These are phyloP conservation scores for Notolepis coatsorum DNA, from an alignment of 2,797 vertebrate species.

Conservation along the genomic window DNA sequence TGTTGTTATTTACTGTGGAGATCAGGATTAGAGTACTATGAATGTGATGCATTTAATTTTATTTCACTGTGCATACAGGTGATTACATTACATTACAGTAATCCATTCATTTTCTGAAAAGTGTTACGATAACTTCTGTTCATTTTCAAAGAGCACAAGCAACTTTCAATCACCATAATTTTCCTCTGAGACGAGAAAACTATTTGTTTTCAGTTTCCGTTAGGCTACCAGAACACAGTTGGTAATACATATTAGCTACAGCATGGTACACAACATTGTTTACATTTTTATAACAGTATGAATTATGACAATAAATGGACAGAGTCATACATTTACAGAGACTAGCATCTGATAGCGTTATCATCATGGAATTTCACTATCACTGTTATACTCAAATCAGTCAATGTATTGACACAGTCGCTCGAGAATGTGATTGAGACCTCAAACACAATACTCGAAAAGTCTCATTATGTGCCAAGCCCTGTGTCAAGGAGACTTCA, in stretches of 20 bases:
- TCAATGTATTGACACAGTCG: not conserved
- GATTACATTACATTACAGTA: slow-evolving; percentile 8
- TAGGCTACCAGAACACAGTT: not conserved
- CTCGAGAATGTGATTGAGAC: not conserved
- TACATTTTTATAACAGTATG: slow-evolving; percentile 6
- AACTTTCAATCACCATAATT: not conserved
- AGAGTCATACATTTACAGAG: slow-evolving; percentile 5
- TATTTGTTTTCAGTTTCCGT: slow-evolving; percentile 25
- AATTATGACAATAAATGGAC: slow-evolving; percentile 1
- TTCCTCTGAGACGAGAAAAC: slow-evolving; percentile 1
- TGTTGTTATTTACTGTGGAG: slow-evolving; percentile 30
- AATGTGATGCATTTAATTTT: too few relatives aligned
- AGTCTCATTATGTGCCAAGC: slow-evolving; percentile 12
- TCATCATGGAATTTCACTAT: not conserved
- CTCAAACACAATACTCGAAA: slow-evolving; percentile 14
- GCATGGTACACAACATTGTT: not conserved
- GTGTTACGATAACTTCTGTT: not conserved
- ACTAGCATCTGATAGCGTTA: not conserved
- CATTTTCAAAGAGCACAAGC: slow-evolving; percentile 6
- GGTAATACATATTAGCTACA: slow-evolving; percentile 15
- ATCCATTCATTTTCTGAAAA: slow-evolving; percentile 16
- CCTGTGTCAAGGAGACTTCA: slow-evolving; percentile 19
- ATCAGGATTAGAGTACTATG: not conserved
- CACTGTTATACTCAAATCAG: slow-evolving; percentile 4
- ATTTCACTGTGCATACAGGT: slow-evolving; percentile 10